These are phyloP conservation scores for Platyscapa corneri DNA, from an alignment of 1,140 invertebrate genomes.

Conservation along the genomic window DNA sequence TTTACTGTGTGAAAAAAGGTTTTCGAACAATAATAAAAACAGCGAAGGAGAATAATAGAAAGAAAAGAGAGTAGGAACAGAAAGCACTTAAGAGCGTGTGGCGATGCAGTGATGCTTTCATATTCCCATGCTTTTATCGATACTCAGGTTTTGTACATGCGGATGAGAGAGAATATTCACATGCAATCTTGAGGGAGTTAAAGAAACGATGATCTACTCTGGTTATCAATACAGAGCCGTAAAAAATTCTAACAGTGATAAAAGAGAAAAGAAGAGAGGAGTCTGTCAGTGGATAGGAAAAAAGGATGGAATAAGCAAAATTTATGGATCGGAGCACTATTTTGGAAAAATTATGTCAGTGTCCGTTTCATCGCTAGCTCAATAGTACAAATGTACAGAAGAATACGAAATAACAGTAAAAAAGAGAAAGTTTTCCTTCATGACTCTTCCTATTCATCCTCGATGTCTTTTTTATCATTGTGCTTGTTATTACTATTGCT, in stretches of 20 bases:
- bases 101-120: slow-evolving; percentile 22
- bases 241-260: not conserved
- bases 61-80: not conserved
- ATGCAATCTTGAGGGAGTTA: not conserved
- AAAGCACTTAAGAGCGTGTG: not conserved
- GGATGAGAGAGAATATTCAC: not conserved
- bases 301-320: slow-evolving; percentile 5
- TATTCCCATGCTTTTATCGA: slow-evolving; percentile 1
- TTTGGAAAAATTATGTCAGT: slow-evolving; percentile 45
- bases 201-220: not conserved
- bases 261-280: not conserved
- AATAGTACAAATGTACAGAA: not conserved
- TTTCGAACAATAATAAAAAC: not conserved
- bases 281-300: not conserved
- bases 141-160: not conserved
- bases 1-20: not conserved
- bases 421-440: slow-evolving; percentile 33
- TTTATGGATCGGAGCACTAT: slow-evolving; percentile 19
- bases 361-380: not conserved
- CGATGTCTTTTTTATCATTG: slow-evolving; percentile 15
- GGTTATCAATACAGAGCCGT: not conserved
- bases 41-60: not conserved
- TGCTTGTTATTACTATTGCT: not conserved
- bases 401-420: slow-evolving; percentile 38
- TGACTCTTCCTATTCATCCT: slow-evolving; percentile 33